phyloP scores from a whole-genome alignment of 2,797 vertebrate genomes.

The Pyrocephalus nanus region DNA sequence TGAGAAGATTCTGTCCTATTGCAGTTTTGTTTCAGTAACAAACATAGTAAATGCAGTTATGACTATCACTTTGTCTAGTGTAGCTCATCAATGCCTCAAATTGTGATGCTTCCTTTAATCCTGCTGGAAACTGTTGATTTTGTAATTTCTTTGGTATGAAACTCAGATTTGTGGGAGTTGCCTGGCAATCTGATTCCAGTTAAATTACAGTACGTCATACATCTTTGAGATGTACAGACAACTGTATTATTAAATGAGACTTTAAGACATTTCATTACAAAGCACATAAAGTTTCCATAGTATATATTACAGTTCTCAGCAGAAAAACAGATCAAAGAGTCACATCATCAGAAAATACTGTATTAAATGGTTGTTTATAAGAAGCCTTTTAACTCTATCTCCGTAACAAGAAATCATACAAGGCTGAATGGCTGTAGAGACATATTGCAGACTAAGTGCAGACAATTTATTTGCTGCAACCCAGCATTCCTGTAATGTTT shows the following conservation, averaged over 20 bases:
- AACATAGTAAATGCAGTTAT: neutral
- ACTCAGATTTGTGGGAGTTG: neutral
- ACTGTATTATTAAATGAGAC: constrained; percentile 13
- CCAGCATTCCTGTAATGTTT: constrained; percentile 71
- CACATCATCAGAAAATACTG: constrained; percentile 11
- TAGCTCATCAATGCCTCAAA: neutral
- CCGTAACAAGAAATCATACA: constrained; percentile 35
- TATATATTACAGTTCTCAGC: neutral
- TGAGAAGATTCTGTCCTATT: neutral
- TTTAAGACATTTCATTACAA: constrained; percentile 32
- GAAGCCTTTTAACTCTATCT: constrained; percentile 51
- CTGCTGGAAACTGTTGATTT: neutral
- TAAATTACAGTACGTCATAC: neutral
- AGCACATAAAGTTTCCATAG: neutral
- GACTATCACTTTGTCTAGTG: neutral
- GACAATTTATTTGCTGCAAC: constrained; percentile 69
- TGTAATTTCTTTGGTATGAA: constrained; percentile 5
- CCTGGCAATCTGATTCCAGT: neutral
- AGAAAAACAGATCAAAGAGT: constrained; percentile 44
- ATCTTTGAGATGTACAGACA: neutral
- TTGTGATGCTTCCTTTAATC: neutral
- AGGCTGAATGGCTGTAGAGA: constrained; percentile 45
- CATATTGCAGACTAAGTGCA: constrained; percentile 38
- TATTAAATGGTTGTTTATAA: constrained; percentile 42
- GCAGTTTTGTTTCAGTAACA: neutral